Base-by-base conservation (phyloP, 2,888 invertebrate species). In the Catocala sponsa region DNA sequence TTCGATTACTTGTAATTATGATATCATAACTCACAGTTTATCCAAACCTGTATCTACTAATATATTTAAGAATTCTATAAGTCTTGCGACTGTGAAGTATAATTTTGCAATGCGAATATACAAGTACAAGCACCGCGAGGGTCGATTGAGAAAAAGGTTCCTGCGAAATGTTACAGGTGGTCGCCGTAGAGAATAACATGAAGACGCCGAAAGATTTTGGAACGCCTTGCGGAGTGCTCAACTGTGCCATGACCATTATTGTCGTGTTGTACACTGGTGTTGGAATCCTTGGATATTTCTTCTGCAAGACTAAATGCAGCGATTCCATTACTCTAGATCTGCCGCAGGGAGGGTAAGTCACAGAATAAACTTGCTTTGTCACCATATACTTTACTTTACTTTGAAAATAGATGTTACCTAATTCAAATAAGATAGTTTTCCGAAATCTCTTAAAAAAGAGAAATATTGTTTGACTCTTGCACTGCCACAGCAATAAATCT, bases 131-230 rank as follows among this genome's bases (percentile, higher is more conserved):
- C 13, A 10, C 0, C 6, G 10, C 13, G 13, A 46, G 46, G 12
- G 12, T 46, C 13, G 10, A 42, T 11, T 10, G 10, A 13, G 46
- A 46, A 9, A 5, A 46, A 46, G 5, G 13, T 13, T 13, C n/a
- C 5, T 46, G n/a, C 4, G 46, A 9, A 12, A 0, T 9, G 42
- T 63, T 59, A 25, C 87, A 99, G 98, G 97, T 98, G 44, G 96
- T 99, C 52, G 98, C 98, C 2, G 86, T 99, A 70, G 98, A 98
- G 89, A 98, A 98, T 89, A 97, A 98, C 82, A 98, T 98, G 98
- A 96, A 96, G 82, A 96, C 96, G 0, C 98, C 98, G 0, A 95
- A 96, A 80, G 95, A 96, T 55, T 98, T 98, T 88, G 96, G 96
- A 5, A 96, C 97, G 2, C 95, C 95, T 60, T 96, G 91, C 65